Conservation (phyloP, 2,888 invertebrate species). For the Ellobium chinense region DNA sequence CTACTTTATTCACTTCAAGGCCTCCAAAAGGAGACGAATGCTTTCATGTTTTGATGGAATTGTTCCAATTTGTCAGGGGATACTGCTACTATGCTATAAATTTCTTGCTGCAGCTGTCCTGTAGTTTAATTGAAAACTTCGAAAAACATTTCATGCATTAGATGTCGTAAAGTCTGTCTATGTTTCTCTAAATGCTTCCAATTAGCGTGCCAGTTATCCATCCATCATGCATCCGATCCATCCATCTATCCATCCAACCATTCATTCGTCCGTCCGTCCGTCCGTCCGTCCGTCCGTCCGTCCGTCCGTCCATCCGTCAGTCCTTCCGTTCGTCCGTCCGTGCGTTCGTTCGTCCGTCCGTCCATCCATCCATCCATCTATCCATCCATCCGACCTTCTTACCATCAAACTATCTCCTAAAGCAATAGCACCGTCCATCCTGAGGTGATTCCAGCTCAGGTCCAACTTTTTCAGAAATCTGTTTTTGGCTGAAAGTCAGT, state of each 20-base stretch:
- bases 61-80: no score
- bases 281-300: background rate
- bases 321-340: background rate
- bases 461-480: constrained; percentile 62
- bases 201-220: background rate
- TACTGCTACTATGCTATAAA: no score
- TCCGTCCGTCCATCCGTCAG: background rate
- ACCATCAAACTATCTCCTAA: background rate
- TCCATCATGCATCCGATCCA: background rate
- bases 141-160: no score
- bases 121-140: no score
- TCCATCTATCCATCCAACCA: background rate
- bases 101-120: no score
- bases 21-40: no score
- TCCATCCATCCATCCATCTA: background rate
- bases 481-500: constrained; percentile 55
- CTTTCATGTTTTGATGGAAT: no score
- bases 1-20: no score
- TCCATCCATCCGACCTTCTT: background rate
- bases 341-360: background rate
- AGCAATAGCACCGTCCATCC: constrained; percentile 62
- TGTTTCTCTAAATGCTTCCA: no score
- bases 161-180: no score
- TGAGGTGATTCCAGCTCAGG: constrained; percentile 72
- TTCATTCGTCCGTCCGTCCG: background rate